A percentile compares a stretch with the other conserved stretches of the same genome.
phyloP scores from a whole-genome alignment of 2,797 vertebrate species.

The Decapterus maruadsi region DNA sequence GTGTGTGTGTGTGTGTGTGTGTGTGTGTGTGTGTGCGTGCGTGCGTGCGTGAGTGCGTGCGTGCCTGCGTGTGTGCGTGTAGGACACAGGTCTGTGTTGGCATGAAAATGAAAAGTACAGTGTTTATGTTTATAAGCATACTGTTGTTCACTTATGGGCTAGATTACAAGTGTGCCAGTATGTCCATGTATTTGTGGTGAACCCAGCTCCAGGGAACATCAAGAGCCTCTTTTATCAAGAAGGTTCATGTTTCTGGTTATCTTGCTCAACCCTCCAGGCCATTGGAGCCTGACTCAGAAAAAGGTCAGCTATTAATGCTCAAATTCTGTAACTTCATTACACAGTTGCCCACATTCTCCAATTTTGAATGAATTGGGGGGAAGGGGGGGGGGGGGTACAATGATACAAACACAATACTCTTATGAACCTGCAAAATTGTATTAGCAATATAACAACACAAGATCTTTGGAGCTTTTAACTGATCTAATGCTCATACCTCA shows the following conservation, averaged over 20 bases:
- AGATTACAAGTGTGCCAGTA: slow-evolving; percentile 7
- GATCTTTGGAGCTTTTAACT: slow-evolving; percentile 36
- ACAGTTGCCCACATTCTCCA: slow-evolving; percentile 13
- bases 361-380: slow-evolving; percentile 15
- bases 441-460: slow-evolving; percentile 22
- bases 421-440: slow-evolving; percentile 28
- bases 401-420: slow-evolving; percentile 14
- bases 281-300: slow-evolving; percentile 66
- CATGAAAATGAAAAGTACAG: not conserved
- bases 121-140: not conserved
- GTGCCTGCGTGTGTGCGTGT: slow-evolving; percentile 1
- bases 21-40: not conserved
- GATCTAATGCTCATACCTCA: slow-evolving; percentile 50
- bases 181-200: slow-evolving; percentile 44
- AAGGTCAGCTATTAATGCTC: slow-evolving; percentile 78
- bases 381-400: not conserved
- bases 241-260: slow-evolving; percentile 48
- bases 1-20: not conserved
- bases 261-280: slow-evolving; percentile 49
- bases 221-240: slow-evolving; percentile 52
- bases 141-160: slow-evolving; percentile 5
- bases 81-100: not conserved
- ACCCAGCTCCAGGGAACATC: slow-evolving; percentile 45
- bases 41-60: slow-evolving; percentile 14
- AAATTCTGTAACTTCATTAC: slow-evolving; percentile 41